These are phyloP conservation scores for Microdon myrmicae DNA, from an alignment of 2,888 invertebrate species.

Conservation along the genomic window DNA sequence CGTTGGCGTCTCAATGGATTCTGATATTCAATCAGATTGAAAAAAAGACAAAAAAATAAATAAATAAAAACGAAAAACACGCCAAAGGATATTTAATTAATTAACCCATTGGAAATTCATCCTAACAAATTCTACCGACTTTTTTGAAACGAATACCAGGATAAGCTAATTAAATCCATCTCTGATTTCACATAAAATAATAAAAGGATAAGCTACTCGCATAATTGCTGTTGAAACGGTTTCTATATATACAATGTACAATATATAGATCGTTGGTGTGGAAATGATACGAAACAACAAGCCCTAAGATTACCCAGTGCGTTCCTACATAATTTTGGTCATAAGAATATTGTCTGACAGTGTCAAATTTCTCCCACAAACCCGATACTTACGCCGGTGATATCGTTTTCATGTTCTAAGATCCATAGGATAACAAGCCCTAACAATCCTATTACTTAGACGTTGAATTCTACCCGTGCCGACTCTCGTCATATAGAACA, in stretches of 20 bases:
- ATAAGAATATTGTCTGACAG: constrained; percentile 7
- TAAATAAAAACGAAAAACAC: constrained; percentile 5
- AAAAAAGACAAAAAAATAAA: constrained; percentile 25
- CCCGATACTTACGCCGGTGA: neutral
- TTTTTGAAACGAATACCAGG: no score
- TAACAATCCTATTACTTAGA: constrained; percentile 11
- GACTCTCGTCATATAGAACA: no score
- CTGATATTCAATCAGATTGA: neutral
- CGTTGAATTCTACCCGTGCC: no score
- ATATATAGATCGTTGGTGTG: constrained; percentile 31
- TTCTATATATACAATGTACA: no score
- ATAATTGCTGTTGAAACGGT: constrained; percentile 48
- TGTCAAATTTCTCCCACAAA: constrained; percentile 23
- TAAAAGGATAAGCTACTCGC: constrained; percentile 46
- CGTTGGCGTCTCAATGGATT: constrained; percentile 21
- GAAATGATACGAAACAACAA: constrained; percentile 11
- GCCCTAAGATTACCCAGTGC: neutral
- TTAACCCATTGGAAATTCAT: constrained; percentile 33
- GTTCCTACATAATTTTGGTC: constrained; percentile 10
- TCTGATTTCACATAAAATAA: constrained; percentile 40
- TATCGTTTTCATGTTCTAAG: neutral
- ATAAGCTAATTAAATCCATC: constrained; percentile 39
- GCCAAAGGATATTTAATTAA: constrained; percentile 31
- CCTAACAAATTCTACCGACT: neutral
- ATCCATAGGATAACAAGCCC: constrained; percentile 4